Percentiles rank a stretch among this genome's conserved stretches.
Conservation (phyloP, 2,888 invertebrate species). For the Agriopis leucophaearia region DNA sequence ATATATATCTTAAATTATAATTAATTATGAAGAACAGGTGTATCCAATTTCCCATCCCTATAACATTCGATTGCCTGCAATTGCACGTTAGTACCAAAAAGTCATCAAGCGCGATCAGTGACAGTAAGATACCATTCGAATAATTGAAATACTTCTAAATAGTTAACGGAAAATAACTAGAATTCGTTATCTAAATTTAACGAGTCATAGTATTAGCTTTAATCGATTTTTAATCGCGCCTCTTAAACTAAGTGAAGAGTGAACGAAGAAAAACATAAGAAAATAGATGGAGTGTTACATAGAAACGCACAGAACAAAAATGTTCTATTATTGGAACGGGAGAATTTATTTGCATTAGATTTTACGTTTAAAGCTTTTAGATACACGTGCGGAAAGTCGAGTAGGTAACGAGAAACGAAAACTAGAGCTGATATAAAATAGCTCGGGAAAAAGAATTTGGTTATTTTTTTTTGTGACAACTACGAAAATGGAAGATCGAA, state of each 20-base stretch:
- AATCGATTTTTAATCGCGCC: conserved; percentile 42
- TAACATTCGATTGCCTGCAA: conserved; percentile 24
- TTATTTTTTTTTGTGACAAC: background rate
- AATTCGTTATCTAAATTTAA: conserved; percentile 52
- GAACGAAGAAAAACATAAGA: conserved; percentile 28
- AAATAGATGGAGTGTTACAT: conserved; percentile 35
- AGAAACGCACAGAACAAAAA: conserved; percentile 48
- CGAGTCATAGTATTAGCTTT: conserved; percentile 48
- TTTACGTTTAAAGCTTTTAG: conserved; percentile 55
- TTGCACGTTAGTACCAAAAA: conserved; percentile 54
- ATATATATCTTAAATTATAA: background rate
- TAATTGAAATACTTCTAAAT: conserved; percentile 10
- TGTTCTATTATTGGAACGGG: conserved; percentile 55
- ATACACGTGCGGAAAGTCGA: conserved; percentile 45
- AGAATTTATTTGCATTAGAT: conserved; percentile 60
- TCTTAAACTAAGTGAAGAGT: conserved; percentile 18
- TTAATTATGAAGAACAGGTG: background rate
- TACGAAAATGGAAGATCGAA: conserved; percentile 17
- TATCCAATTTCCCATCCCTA: conserved; percentile 39
- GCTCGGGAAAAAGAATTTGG: background rate
- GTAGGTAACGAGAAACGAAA: conserved; percentile 25
- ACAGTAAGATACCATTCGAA: conserved; percentile 10
- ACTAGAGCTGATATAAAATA: conserved; percentile 4
- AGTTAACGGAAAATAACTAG: conserved; percentile 58
- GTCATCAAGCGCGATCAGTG: conserved; percentile 52